These are phyloP conservation scores for Callaeas wilsoni DNA, from an alignment of 2,113 vertebrate genomes.

Conservation along the genomic window DNA sequence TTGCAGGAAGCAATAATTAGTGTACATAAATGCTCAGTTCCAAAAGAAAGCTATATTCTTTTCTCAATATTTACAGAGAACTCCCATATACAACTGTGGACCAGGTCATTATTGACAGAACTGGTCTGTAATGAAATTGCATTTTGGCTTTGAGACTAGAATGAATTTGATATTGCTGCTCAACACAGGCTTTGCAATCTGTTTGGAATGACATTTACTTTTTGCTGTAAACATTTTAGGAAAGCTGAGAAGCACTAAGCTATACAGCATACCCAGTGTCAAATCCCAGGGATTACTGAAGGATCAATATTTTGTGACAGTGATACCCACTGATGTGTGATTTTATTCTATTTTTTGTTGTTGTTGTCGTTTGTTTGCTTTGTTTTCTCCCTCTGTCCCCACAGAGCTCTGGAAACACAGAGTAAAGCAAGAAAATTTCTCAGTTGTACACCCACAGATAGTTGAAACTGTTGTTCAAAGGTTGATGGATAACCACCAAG, in stretches of 20 bases:
- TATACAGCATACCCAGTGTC: neutral
- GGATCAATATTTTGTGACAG: neutral
- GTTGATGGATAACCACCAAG: constrained; percentile 71
- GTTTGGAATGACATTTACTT: constrained; percentile 7
- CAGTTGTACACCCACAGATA: constrained; percentile 61
- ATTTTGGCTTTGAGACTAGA: constrained; percentile 7
- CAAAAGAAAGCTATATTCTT: neutral
- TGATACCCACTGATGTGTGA: neutral
- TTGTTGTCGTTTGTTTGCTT: neutral
- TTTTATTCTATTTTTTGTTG: neutral
- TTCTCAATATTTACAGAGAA: neutral
- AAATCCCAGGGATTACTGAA: constrained; percentile 5
- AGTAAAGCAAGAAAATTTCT: constrained; percentile 71
- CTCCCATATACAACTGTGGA: neutral
- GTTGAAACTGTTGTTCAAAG: constrained; percentile 73
- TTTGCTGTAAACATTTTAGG: constrained; percentile 2
- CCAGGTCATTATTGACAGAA: neutral
- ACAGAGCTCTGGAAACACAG: constrained; percentile 76
- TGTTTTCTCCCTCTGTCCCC: neutral
- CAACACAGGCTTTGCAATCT: neutral
- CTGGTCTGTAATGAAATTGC: neutral
- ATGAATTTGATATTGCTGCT: neutral
- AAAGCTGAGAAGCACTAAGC: neutral
- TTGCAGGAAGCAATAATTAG: neutral
- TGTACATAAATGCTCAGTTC: neutral